Percentiles rank a stretch among this genome's conserved stretches.
Evolutionary conservation across 2,797 vertebrate species (phyloP).

Genomic region (Microchirus variegatus): DNA sequence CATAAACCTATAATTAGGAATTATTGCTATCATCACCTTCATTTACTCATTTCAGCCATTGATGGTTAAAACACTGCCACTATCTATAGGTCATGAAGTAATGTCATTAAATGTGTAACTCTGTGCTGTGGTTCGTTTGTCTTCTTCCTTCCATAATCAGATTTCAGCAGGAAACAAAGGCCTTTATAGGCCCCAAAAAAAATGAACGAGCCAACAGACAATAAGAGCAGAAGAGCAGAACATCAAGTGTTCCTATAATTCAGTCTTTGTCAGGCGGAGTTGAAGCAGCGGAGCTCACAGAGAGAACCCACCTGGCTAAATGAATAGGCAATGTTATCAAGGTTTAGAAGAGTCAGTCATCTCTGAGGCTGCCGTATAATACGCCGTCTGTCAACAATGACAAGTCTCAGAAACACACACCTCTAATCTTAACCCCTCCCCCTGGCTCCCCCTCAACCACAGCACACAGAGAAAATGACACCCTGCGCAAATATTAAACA

Average conservation of each 20-base stretch:
- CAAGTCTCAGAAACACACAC: conserved; percentile 69
- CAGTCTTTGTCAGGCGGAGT: conserved; percentile 34
- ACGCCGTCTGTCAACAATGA: conserved; percentile 68
- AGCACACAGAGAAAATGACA: conserved; percentile 69
- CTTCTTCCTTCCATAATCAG: too few relatives aligned
- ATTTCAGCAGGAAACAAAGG: neutral
- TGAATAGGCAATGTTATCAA: conserved; percentile 65
- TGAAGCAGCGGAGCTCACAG: conserved; percentile 16
- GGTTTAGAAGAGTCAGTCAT: conserved; percentile 71
- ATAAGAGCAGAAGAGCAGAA: conserved; percentile 29
- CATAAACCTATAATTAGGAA: too few relatives aligned
- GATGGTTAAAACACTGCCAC: too few relatives aligned
- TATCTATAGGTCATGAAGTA: too few relatives aligned
- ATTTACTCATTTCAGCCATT: too few relatives aligned
- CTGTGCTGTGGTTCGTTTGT: too few relatives aligned
- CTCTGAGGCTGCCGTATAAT: conserved; percentile 58
- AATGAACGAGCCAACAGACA: conserved; percentile 24
- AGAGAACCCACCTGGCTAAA: conserved; percentile 68
- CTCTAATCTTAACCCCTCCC: conserved; percentile 72
- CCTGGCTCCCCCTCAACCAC: conserved; percentile 48
- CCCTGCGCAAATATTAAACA: conserved; percentile 75
- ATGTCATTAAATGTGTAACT: too few relatives aligned
- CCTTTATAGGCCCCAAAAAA: neutral
- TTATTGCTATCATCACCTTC: too few relatives aligned
- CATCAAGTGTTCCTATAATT: conserved; percentile 18